phyloP scores from a whole-genome alignment of 2,113 vertebrate genomes.

The Psilopsiagon aymara region DNA sequence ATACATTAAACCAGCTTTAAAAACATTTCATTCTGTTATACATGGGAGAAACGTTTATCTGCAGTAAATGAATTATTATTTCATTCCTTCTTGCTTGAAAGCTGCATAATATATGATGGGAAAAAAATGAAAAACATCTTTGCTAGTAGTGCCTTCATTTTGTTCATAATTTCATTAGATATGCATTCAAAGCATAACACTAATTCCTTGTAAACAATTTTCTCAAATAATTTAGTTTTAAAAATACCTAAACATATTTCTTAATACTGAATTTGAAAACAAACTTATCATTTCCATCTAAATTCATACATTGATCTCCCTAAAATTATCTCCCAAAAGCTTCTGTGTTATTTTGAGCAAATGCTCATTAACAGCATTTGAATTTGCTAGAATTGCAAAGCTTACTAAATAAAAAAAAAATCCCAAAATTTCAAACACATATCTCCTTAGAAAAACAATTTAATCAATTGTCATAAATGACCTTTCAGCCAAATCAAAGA shows the following conservation, averaged over 20 bases:
- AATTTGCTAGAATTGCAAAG: neutral
- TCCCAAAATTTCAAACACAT: neutral
- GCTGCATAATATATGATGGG: neutral
- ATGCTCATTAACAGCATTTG: neutral
- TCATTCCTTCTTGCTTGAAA: neutral
- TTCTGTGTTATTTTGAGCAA: neutral
- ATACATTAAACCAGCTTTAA: slow-evolving; percentile 34
- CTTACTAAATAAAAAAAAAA: neutral
- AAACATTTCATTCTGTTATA: slow-evolving; percentile 43
- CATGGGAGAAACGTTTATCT: neutral
- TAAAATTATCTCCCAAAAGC: neutral
- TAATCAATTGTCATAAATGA: neutral
- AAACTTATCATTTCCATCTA: neutral
- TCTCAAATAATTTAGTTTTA: neutral
- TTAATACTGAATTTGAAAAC: neutral
- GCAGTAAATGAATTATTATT: slow-evolving; percentile 5
- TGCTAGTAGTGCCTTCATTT: slow-evolving; percentile 13
- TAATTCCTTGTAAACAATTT: neutral
- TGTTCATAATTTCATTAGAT: neutral
- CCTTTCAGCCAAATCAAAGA: neutral
- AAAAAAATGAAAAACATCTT: neutral
- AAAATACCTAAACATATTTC: neutral
- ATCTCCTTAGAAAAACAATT: neutral
- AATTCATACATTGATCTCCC: neutral
- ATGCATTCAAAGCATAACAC: neutral